Conservation (phyloP, 2,113 vertebrate species). For the Coptodon bakossiorum region DNA sequence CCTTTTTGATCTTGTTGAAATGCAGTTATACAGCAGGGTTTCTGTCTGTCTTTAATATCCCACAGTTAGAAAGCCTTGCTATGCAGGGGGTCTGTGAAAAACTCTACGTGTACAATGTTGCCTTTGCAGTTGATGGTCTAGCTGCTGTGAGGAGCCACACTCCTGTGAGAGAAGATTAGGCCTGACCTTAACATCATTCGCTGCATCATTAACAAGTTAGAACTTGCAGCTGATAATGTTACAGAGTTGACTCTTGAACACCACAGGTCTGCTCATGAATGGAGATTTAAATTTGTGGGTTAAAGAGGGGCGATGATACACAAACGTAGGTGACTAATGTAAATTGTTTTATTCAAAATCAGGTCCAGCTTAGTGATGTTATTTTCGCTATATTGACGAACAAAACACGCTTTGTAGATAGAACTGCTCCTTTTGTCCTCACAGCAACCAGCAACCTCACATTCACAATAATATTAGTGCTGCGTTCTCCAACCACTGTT, state of each 20-base stretch:
- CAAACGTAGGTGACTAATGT: not conserved
- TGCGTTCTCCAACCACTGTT: not conserved
- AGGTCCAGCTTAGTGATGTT: not conserved
- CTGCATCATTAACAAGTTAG: not conserved
- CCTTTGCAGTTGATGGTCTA: not conserved
- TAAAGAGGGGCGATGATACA: not conserved
- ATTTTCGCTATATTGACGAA: not conserved
- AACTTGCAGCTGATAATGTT: not conserved
- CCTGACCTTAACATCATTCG: not conserved
- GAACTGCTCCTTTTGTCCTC: not conserved
- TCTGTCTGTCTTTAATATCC: not conserved
- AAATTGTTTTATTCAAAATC: not conserved
- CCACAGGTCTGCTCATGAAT: not conserved
- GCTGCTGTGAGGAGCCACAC: not conserved
- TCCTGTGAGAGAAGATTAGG: not conserved
- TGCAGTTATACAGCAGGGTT: not conserved
- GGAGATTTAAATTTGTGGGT: not conserved
- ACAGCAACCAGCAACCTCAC: not conserved
- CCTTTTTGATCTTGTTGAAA: not conserved
- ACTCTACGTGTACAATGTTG: not conserved
- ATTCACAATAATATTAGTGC: not conserved
- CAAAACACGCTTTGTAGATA: not conserved
- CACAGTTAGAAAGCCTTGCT: not conserved
- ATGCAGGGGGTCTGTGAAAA: not conserved
- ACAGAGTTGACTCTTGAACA: not conserved